Base-by-base conservation (phyloP, 2,888 invertebrate genomes). In the Galerucella calmariensis region DNA sequence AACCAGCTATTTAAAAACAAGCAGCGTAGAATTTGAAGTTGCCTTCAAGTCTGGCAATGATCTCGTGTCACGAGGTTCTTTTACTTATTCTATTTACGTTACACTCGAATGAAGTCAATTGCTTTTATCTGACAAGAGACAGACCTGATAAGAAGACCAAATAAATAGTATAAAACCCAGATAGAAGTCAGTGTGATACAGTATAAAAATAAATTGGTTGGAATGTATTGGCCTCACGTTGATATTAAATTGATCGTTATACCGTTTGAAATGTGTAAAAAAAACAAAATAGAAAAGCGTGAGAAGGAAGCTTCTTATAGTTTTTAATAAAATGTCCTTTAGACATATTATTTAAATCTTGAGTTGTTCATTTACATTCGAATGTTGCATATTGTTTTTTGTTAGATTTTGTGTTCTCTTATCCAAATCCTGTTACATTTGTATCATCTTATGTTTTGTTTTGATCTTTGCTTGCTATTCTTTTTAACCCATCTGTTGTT, bases 21-120 rank as follows among this genome's bases (percentile, higher is more conserved):
- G 62, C 9, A 62, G 35, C 62, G 62, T 59, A 67, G 67, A 69
- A 69, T 69, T 59, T 61, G 58, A 73, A 53, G 63, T 53, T 73
- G 68, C 74, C 73, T 66, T 65, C 61, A 59, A 71, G 74, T 74
- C 74, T 73, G 69, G 69, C 62, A 62, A 53, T 44, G 69, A 66
- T 70, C 58, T 59, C 67, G 72, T 69, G 73, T 71, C 73, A 73
- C 69, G 67, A 69, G 68, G 35, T 67, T 66, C 62, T 77, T 77
- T 70, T 67, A 75, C 75, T 71, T 77, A 77, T 75, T 75, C 77
- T 75, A 77, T 77, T 75, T 77, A 75, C 73, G 75, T 72, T 71
- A 58, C 75, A 71, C 73, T 77, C 63, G 73, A 71, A 73, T 69
- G 66, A 66, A 75, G 74, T 70, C 75, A 68, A 77, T 75, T 73